Conservation (phyloP, 2,113 vertebrate species). For the Actenoides hombroni region DNA sequence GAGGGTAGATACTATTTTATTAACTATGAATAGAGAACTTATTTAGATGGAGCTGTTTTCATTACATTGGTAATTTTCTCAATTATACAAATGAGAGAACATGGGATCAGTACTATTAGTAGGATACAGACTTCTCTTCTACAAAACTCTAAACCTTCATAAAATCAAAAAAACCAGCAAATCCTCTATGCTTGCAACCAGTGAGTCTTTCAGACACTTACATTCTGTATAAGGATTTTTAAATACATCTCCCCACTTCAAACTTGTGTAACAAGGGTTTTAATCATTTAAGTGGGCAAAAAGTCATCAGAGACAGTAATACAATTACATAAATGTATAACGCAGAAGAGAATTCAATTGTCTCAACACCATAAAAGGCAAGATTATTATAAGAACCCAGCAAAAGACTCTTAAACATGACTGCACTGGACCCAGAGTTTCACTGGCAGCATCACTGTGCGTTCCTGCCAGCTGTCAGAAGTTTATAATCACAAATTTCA, state of each 20-base stretch:
- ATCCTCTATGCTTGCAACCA: neutral
- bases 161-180: neutral
- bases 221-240: neutral
- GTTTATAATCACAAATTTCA: constrained; percentile 49
- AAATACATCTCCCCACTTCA: neutral
- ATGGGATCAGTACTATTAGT: neutral
- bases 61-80: constrained; percentile 14
- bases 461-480: constrained; percentile 58
- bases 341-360: neutral
- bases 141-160: neutral
- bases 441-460: constrained; percentile 41
- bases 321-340: neutral
- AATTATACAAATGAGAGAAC: constrained; percentile 27
- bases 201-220: neutral
- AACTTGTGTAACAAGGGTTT: neutral
- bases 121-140: neutral
- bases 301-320: neutral
- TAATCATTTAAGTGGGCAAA: neutral
- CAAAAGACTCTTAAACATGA: neutral
- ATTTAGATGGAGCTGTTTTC: constrained; percentile 8
- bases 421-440: neutral
- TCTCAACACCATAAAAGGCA: constrained; percentile 66
- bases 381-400: constrained; percentile 35
- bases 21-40: neutral
- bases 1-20: constrained; percentile 20